Evolutionary conservation across 2,888 invertebrate species (phyloP).

Genomic region (Atethmia centrago): DNA sequence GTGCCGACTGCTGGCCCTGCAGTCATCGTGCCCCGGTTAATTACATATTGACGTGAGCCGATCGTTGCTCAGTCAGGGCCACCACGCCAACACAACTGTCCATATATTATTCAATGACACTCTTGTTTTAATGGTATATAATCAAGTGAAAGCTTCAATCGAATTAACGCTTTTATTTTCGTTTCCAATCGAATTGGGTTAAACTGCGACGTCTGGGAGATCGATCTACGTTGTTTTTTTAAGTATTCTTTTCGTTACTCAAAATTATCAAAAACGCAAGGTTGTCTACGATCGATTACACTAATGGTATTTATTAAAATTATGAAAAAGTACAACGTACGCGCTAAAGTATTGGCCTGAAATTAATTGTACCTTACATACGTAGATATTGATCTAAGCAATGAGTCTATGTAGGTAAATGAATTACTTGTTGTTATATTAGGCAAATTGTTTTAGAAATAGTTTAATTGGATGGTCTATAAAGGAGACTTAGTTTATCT

Average conservation of each 20-base stretch:
- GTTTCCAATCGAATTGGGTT: constrained; percentile 72
- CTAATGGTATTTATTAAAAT: constrained; percentile 36
- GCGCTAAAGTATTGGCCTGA: constrained; percentile 38
- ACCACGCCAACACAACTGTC: constrained; percentile 76
- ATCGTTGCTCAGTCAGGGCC: constrained; percentile 78
- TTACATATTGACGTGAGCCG: constrained; percentile 70
- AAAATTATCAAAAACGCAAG: constrained; percentile 25
- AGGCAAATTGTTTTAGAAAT: constrained; percentile 46
- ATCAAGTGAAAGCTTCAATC: constrained; percentile 82
- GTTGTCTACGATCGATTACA: constrained; percentile 26
- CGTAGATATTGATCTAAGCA: constrained; percentile 25
- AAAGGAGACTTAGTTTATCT: constrained; percentile 49
- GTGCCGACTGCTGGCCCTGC: constrained; percentile 55
- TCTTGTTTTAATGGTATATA: constrained; percentile 81
- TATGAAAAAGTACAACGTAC: constrained; percentile 26
- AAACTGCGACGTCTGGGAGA: constrained; percentile 28
- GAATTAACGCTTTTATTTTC: constrained; percentile 82
- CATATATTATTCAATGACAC: constrained; percentile 81
- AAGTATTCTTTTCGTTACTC: constrained; percentile 13
- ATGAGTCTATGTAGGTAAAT: constrained; percentile 8
- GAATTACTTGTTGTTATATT: neutral
- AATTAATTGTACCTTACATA: constrained; percentile 3
- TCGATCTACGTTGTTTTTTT: constrained; percentile 30
- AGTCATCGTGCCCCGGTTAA: constrained; percentile 69
- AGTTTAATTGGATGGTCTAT: constrained; percentile 34